Evolutionary conservation across 1,140 invertebrate genomes (phyloP).

Genomic region (Caenorhabditis elegans): WBcel235 BX284606.5:17582001-17582500

Average conservation of each 20-base stretch:
- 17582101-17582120: slow-evolving; percentile 1
- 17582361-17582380: neutral
- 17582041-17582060: neutral
- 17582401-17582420: neutral
- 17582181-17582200: too few species aligned
- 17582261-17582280: too few species aligned
- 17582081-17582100: slow-evolving; percentile 25
- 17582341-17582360: slow-evolving; percentile 3
- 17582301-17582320: neutral
- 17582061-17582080: neutral
- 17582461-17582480: too few species aligned
- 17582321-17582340: neutral
- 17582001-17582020: neutral
- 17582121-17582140: neutral
- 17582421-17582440: neutral
- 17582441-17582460: too few species aligned
- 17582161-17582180: too few species aligned
- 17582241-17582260: too few species aligned
- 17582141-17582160: neutral
- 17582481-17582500: too few species aligned
- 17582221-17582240: too few species aligned
- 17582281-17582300: too few species aligned
- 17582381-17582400: neutral
- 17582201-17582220: too few species aligned
- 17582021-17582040: neutral